These are phyloP conservation scores for Acipenser oxyrinchus DNA, from an alignment of 2,797 vertebrate genomes.

Conservation along the genomic window DNA sequence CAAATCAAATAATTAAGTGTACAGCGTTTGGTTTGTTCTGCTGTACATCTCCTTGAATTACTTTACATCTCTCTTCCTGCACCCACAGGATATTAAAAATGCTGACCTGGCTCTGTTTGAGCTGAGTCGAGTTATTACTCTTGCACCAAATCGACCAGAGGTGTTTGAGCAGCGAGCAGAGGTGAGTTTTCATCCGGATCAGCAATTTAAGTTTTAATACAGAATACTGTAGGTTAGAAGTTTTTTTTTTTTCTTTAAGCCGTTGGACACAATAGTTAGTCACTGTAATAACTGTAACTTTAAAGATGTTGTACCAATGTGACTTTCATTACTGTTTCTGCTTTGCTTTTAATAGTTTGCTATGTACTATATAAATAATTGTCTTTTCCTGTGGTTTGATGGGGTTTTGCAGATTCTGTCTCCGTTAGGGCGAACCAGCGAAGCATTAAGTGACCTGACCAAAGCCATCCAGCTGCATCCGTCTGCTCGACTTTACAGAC, in stretches of 20 bases:
- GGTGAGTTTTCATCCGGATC: conserved; percentile 50
- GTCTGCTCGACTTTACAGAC: conserved; percentile 85
- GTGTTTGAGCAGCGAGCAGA: conserved; percentile 94
- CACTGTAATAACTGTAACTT: too few relatives aligned
- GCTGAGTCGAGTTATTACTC: conserved; percentile 81
- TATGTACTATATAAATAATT: too few relatives aligned
- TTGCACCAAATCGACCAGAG: conserved; percentile 84
- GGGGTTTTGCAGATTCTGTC: conserved; percentile 76
- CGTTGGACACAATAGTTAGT: too few relatives aligned
- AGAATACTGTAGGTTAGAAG: too few relatives aligned
- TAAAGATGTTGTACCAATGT: not conserved
- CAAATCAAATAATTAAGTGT: not conserved
- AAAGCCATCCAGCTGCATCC: conserved; percentile 93
- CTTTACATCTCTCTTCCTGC: conserved; percentile 2
- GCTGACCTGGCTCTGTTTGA: conserved; percentile 90
- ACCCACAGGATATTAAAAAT: conserved; percentile 84
- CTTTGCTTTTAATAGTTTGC: not conserved
- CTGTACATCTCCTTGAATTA: not conserved
- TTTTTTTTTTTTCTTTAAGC: too few relatives aligned
- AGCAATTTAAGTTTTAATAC: too few relatives aligned
- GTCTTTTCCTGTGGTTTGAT: not conserved
- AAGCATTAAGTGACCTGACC: conserved; percentile 87
- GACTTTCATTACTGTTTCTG: conserved; percentile 13
- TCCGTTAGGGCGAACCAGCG: conserved; percentile 86
- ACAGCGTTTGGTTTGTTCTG: not conserved